Percentiles rank a stretch among this genome's conserved stretches.
These are phyloP conservation scores for Phanerotoma sp. DNA, from an alignment of 2,888 invertebrate genomes.

Conservation along the genomic window DNA sequence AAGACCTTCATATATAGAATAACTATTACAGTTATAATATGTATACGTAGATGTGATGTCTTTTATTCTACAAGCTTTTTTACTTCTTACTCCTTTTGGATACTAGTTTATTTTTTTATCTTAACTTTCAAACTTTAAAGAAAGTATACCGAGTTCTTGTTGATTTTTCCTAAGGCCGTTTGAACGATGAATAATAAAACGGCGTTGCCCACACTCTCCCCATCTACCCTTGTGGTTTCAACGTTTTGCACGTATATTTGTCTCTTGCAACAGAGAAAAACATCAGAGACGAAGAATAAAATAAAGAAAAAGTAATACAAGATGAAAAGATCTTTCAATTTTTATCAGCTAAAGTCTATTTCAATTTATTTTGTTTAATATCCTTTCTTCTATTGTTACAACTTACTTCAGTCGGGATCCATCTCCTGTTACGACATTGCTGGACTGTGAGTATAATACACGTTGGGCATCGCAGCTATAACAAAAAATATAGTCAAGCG, in stretches of 20 bases:
- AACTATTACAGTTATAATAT: not conserved
- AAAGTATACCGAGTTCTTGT: constrained; percentile 22
- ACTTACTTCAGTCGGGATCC: constrained; percentile 75
- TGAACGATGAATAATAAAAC: constrained; percentile 24
- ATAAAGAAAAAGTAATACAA: not conserved
- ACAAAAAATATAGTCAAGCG: not conserved
- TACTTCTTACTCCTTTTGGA: constrained; percentile 1
- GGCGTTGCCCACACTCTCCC: constrained; percentile 12
- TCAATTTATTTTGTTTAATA: not conserved
- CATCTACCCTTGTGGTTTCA: constrained; percentile 7
- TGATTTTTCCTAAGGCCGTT: constrained; percentile 24
- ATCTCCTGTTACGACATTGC: constrained; percentile 69
- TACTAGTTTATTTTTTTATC: not conserved
- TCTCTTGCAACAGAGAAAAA: not conserved
- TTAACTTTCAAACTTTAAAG: constrained; percentile 19
- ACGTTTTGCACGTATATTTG: constrained; percentile 5
- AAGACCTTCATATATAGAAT: too few relatives aligned
- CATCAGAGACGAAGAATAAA: not conserved
- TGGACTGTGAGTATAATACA: constrained; percentile 72
- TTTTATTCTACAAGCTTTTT: constrained; percentile 3
- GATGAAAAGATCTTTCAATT: not conserved
- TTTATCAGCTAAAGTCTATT: not conserved
- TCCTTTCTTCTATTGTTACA: constrained; percentile 22
- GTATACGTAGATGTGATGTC: not conserved
- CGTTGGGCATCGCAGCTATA: constrained; percentile 72